These are phyloP conservation scores for Ichneumoninae sp. DNA, from an alignment of 2,888 invertebrate genomes.

Conservation along the genomic window DNA sequence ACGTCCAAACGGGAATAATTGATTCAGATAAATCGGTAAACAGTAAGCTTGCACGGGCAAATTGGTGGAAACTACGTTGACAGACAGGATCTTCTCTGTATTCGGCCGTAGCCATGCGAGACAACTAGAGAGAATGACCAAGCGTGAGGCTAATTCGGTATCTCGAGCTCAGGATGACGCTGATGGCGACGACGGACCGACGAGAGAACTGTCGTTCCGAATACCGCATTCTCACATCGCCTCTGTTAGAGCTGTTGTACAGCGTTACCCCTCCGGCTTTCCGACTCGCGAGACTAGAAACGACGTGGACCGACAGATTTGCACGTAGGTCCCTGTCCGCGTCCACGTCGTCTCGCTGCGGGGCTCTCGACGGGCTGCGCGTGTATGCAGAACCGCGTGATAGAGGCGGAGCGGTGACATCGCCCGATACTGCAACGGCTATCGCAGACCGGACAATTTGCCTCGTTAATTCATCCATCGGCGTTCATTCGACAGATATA, in stretches of 20 bases:
- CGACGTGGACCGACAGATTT: constrained; percentile 30
- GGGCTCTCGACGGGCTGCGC: not conserved
- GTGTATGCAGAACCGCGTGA: not conserved
- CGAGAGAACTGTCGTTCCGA: constrained; percentile 73
- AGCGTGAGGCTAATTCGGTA: constrained; percentile 34
- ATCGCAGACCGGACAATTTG: constrained; percentile 14
- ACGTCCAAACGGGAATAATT: constrained; percentile 72
- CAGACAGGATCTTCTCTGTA: constrained; percentile 11
- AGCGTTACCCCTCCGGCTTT: constrained; percentile 45
- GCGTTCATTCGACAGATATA: constrained; percentile 14
- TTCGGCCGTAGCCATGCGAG: constrained; percentile 17
- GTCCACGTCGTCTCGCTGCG: not conserved
- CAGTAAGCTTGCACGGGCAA: constrained; percentile 29
- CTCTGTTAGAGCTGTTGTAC: constrained; percentile 43
- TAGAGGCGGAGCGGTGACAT: constrained; percentile 12
- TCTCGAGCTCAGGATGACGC: constrained; percentile 9
- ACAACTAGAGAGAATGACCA: constrained; percentile 27
- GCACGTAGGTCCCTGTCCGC: not conserved
- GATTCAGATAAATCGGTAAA: constrained; percentile 75
- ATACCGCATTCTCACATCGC: constrained; percentile 45
- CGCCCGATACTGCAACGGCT: not conserved
- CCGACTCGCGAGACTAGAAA: constrained; percentile 33
- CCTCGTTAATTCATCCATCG: constrained; percentile 44
- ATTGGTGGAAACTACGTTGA: constrained; percentile 3
- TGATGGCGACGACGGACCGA: constrained; percentile 59